These are phyloP conservation scores for Apoda limacodes DNA, from an alignment of 2,888 invertebrate species.

Conservation along the genomic window DNA sequence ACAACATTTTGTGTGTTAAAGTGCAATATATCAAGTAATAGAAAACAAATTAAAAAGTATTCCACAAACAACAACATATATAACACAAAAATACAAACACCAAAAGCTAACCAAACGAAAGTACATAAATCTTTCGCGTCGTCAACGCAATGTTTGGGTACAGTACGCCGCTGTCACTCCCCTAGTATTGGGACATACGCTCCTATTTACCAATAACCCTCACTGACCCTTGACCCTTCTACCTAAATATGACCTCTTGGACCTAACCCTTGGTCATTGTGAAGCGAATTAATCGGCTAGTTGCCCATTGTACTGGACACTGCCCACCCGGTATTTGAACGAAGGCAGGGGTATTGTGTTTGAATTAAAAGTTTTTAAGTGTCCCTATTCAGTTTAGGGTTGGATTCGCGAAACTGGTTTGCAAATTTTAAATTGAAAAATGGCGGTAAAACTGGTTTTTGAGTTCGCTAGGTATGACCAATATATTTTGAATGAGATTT, in stretches of 20 bases:
- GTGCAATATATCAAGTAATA: too few relatives aligned
- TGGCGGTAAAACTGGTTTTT: constrained; percentile 26
- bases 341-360: constrained; percentile 44
- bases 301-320: constrained; percentile 50
- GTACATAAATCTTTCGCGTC: constrained; percentile 48
- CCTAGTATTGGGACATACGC: constrained; percentile 34
- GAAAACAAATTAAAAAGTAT: too few relatives aligned
- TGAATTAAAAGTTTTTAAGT: constrained; percentile 61
- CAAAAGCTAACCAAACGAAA: constrained; percentile 23
- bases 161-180: constrained; percentile 55
- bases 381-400: constrained; percentile 37
- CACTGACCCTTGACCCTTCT: constrained; percentile 59
- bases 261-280: constrained; percentile 56
- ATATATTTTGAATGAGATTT: too few relatives aligned
- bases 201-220: constrained; percentile 60
- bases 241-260: constrained; percentile 66
- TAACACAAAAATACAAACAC: too few relatives aligned
- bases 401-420: constrained; percentile 27
- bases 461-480: too few relatives aligned
- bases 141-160: constrained; percentile 49
- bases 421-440: constrained; percentile 25
- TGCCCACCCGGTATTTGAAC: constrained; percentile 42
- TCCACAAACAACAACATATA: too few relatives aligned
- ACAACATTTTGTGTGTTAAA: too few relatives aligned
- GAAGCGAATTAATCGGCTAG: constrained; percentile 61